Conservation (phyloP, 2,797 vertebrate species). For the Phoeniculus purpureus region DNA sequence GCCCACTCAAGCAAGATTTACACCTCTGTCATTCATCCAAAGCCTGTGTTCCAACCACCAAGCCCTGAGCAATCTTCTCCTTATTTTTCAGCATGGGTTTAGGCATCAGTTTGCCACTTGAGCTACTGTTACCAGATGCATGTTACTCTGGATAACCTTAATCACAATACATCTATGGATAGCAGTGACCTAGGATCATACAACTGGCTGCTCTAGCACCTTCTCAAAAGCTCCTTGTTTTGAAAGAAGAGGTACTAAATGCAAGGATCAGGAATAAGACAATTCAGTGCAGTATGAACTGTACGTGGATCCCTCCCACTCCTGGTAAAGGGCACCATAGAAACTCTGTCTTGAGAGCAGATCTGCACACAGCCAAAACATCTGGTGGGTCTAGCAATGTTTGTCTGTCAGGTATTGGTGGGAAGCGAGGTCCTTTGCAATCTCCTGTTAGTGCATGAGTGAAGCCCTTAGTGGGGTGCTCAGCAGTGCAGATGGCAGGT, state of each 20-base stretch:
- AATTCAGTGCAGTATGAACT: neutral
- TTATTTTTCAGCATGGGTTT: neutral
- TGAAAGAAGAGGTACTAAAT: neutral
- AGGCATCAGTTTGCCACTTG: neutral
- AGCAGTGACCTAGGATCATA: neutral
- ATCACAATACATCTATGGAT: fast-evolving
- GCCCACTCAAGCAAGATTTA: neutral
- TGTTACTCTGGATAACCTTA: neutral
- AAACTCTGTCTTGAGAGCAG: neutral
- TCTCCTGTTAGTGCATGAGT: neutral
- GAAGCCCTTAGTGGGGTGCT: neutral
- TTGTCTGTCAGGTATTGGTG: neutral
- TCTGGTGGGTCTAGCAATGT: neutral
- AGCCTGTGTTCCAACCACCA: neutral
- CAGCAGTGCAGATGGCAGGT: neutral
- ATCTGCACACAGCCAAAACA: neutral
- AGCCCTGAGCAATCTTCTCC: neutral
- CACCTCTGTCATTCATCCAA: neutral
- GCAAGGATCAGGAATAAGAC: neutral
- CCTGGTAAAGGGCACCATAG: neutral
- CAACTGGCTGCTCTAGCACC: neutral
- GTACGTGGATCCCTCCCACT: neutral
- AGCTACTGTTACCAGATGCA: fast-evolving
- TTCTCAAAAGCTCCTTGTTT: neutral
- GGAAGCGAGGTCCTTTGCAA: neutral